phyloP scores from a whole-genome alignment of 2,797 vertebrate genomes.

The Muscicapa striata region DNA sequence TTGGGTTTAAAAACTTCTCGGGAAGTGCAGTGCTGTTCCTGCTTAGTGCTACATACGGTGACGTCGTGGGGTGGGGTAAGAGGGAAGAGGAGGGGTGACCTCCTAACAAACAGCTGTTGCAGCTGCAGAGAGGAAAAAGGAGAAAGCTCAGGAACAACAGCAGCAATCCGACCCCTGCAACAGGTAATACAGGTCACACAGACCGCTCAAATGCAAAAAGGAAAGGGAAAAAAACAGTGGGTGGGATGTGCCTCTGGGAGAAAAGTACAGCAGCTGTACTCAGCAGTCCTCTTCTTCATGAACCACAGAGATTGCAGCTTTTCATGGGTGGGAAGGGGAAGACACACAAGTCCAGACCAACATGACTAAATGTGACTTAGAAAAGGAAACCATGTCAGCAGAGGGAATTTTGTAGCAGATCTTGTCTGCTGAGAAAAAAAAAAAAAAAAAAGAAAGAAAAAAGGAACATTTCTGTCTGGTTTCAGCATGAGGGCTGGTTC shows the following conservation, averaged over 20 bases:
- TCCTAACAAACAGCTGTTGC: slow-evolving; percentile 30
- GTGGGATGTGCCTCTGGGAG: background rate
- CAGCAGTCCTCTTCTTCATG: background rate
- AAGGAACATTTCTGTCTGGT: background rate
- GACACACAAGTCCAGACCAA: background rate
- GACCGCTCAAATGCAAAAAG: background rate
- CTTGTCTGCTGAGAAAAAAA: background rate
- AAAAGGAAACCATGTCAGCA: background rate
- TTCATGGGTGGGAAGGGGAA: background rate
- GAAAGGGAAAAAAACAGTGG: background rate
- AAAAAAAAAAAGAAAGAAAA: background rate
- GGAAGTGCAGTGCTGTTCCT: slow-evolving; percentile 3
- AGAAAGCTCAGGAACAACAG: background rate
- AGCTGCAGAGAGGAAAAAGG: slow-evolving; percentile 8
- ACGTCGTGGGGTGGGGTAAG: slow-evolving; percentile 47
- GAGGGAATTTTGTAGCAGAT: background rate
- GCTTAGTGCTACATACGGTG: background rate
- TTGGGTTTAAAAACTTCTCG: background rate
- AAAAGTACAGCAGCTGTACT: background rate
- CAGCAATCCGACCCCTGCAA: background rate
- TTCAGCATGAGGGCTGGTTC: background rate
- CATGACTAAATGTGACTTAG: background rate
- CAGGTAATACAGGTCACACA: slow-evolving; percentile 29
- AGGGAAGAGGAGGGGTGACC: slow-evolving; percentile 53
- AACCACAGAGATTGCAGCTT: background rate